Percentiles rank a stretch among this genome's conserved stretches.
phyloP scores from a whole-genome alignment of 92 coral and sea anemone species.

The Porites divaricata region DNA sequence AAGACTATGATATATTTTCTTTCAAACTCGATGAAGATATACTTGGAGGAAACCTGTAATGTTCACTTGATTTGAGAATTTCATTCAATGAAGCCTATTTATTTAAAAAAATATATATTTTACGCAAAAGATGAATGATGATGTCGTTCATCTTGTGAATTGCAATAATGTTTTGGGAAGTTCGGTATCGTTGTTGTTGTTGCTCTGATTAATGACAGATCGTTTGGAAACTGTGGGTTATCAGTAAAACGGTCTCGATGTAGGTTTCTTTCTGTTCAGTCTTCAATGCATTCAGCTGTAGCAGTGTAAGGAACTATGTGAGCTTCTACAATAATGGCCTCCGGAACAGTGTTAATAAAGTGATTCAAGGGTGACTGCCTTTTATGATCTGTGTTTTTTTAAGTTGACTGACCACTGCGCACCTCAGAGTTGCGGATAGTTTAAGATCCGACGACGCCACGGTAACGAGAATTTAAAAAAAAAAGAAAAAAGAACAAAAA shows the following conservation, averaged over 20 bases:
- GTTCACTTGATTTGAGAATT: too few species aligned
- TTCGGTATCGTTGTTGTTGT: constrained; percentile 10
- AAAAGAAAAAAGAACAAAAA: too few species aligned
- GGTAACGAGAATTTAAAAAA: too few species aligned
- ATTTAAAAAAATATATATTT: too few species aligned
- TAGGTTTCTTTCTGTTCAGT: constrained; percentile 45
- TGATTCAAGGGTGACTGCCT: neutral
- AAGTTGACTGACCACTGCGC: neutral
- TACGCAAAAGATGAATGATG: neutral
- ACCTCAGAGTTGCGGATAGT: too few species aligned
- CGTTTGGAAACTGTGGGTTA: constrained; percentile 49
- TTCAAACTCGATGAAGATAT: neutral
- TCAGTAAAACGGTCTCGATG: constrained; percentile 50
- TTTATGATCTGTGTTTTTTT: neutral
- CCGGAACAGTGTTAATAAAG: constrained; percentile 25
- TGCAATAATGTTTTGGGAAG: constrained; percentile 3
- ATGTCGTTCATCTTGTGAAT: too few species aligned
- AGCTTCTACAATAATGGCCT: constrained; percentile 3
- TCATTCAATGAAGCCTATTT: too few species aligned
- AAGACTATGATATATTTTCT: too few species aligned
- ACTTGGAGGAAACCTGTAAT: too few species aligned
- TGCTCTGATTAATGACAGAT: constrained; percentile 50
- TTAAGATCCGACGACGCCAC: too few species aligned
- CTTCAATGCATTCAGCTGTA: constrained; percentile 63
- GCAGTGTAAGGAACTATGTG: constrained; percentile 20